Evolutionary conservation across 1,140 invertebrate genomes (phyloP), one percentile per base, ranked within the genome.

Genomic region (Anastatus disparis): DNA sequence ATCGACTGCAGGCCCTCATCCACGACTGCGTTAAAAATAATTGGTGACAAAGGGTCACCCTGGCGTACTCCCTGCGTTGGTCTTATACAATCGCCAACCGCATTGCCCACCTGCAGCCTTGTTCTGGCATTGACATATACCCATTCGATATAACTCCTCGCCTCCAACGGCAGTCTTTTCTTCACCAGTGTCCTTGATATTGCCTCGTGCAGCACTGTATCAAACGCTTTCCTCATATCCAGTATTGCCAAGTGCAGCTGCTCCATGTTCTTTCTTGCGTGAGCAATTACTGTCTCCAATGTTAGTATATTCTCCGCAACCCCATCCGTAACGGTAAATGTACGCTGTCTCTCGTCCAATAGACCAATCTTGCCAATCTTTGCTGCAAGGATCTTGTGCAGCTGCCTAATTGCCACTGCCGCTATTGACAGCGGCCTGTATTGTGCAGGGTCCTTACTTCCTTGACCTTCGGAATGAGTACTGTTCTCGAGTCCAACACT

Each of bases 21-120:
- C 46, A 88, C 76, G 0, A 83, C 82, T 31, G 85, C 50, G 69
- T 87, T 88, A 63, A 88, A 89, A 3, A 88, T 74, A 3, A 87
- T 20, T 0, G 87, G 85, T 0, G 79, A 83, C 2, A 89, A 75
- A 0, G 87, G 84, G 61, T 89, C 87, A 0, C 88, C 87, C 68
- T 89, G 88, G 46, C 85, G 82, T 1, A 88, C 87, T 0, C 87
- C 87, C 3, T 50, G 26, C 8, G 27, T 10, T 1, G 70, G 72
- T 4, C 2, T 7, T 7, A 76, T 72, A 0, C 22, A 15, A 0
- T 42, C 24, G 0, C 70, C 67, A 8, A n/a, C 15, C 68, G 61
- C 58, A 13, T 31, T 20, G 0, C 26, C 17, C 8, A 66, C 48
- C 15, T 1, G 9, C 0, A 74, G 20, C 3, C 15, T 48, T 0